Evolutionary conservation across 2,797 vertebrate genomes (phyloP), one percentile per base, ranked within the genome.

Genomic region (Rhinichthys osculus): DNA sequence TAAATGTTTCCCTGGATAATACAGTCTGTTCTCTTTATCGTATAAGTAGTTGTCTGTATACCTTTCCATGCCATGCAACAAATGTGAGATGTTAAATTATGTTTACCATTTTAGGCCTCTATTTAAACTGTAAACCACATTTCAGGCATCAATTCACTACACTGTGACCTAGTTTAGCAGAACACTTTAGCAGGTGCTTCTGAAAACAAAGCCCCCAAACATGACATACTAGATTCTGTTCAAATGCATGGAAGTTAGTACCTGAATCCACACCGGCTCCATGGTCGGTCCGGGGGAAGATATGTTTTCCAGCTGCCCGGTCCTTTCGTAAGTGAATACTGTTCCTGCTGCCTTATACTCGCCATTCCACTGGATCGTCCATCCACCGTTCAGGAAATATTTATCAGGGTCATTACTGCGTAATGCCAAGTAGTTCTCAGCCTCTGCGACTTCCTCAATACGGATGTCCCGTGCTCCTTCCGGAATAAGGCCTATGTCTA

Each of bases 231-330:
- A 82, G 42, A 66, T 85, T 69, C 44, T 52, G 38, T 21, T 73
- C 10, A n/a, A 9, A 54, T 21, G 10, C 30, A 64, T 11, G 40
- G 30, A 16, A 78, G n/a, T 57, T 7, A 64, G 3, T 90, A 98
- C 98, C 97, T 99, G 98, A 90, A 99, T 98, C 98, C 98, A 99
- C 67, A 99, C 92, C 0, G 97, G 96, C 83, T 99, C 97, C 69
- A 92, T 92, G 0, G 98, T 99, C 44, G 98, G 98, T 1, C 98
- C 98, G 0, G 97, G 97, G 3, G 98, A 97, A 0, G 97, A 99
- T 86, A 99, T 95, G 90, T 97, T 98, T 93, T 99, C 98, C 93
- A 96, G 94, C 62, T 98, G 96, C 0, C 97, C 97, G 0, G 87
- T 95, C 86, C 98, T 95, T 30, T 95, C 92, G 0, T 99, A 99